A percentile compares a stretch with the other conserved stretches of the same genome.
phyloP scores from a whole-genome alignment of 92 coral and sea anemone species.

The Zoanthus sociatus region DNA sequence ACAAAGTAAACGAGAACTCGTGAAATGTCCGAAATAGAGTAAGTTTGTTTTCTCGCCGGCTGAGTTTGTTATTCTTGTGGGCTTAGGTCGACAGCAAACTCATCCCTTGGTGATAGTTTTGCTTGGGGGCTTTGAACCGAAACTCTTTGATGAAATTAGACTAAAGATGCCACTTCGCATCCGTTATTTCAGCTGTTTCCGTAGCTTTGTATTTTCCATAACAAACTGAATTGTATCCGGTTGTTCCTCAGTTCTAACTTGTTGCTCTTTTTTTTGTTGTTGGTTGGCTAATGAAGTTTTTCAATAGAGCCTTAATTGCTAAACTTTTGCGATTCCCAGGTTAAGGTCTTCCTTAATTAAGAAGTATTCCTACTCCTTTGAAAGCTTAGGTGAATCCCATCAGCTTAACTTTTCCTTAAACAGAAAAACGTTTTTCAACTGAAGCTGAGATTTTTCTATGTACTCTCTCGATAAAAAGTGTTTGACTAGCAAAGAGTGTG shows the following conservation, averaged over 20 bases:
- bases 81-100: not conserved
- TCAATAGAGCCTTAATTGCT: not conserved
- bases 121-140: not conserved
- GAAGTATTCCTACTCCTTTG: too few species aligned
- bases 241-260: not conserved
- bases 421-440: too few species aligned
- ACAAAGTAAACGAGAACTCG: not conserved
- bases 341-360: too few species aligned
- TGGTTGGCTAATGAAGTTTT: not conserved
- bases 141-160: not conserved
- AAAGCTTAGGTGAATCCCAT: too few species aligned
- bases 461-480: too few species aligned
- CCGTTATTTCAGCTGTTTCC: constrained; percentile 8
- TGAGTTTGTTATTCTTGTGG: not conserved
- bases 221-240: not conserved
- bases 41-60: not conserved
- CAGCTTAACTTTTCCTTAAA: too few species aligned
- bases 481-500: too few species aligned
- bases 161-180: not conserved
- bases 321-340: not conserved
- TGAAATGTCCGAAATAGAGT: not conserved
- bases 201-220: not conserved
- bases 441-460: too few species aligned
- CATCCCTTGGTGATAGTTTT: not conserved
- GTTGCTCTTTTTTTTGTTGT: not conserved